Base-by-base conservation (phyloP, 2,888 invertebrate species). In the Sinopyrophorus schimmeli region DNA sequence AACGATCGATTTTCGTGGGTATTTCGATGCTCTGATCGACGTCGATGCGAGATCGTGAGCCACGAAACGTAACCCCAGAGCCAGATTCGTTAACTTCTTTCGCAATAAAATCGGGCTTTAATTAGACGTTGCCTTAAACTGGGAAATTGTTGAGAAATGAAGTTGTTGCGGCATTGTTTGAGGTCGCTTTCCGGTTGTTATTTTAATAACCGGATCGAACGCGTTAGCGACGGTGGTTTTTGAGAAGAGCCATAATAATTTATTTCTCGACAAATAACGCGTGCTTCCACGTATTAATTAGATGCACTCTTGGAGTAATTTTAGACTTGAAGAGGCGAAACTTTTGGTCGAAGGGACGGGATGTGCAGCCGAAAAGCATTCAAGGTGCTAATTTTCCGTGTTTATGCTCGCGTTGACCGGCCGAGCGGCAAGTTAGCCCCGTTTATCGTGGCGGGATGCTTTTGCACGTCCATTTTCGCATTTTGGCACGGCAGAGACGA, bases 181-280 rank as follows among this genome's bases (percentile, higher is more conserved):
- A 17, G 40, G 32, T 55, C 50, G 47, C 48, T 47, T 50, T 47
- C 30, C 39, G 28, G 49, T 38, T 40, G 43, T 39, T 55, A 55
- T 47, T 56, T 58, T 58, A 58, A 58, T 55, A 58, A 55, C 54
- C 55, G 47, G 55, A 27, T 42, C 54, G 52, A 58, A 59, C 57
- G 53, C 46, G 47, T 51, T 54, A 54, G 51, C 38, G 44, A 55
- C 52, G 58, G 49, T 53, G 40, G 51, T 40, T 47, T 21, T n/a
- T n/a, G n/a, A n/a, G 30, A 27, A 42, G 52, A 41, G 37, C 42
- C 53, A 30, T 41, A 37, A 26, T 46, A 39, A 39, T 53, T 46
- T 38, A 30, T 11, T 44, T 50, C 51, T 37, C 14, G 37, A 52
- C 57, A 55, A 58, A 58, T 56, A 59, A 55, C 49, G 53, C 56